phyloP scores from a whole-genome alignment of 2,797 vertebrate species.

The Protonibea diacanthus region DNA sequence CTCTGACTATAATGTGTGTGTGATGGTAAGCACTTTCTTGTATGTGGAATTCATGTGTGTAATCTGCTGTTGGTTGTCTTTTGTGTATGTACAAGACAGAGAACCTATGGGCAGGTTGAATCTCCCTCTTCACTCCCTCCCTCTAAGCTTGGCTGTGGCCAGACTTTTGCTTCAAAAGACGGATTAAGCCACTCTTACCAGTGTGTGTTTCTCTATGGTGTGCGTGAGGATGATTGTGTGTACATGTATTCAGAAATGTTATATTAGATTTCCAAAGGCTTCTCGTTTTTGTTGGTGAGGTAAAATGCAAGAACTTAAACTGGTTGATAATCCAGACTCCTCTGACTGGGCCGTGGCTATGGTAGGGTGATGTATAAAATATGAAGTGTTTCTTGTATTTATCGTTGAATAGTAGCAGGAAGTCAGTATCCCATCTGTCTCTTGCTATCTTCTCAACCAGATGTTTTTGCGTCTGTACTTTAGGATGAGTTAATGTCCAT shows the following conservation, averaged over 20 bases:
- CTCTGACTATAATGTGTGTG: background rate
- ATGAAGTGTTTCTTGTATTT: background rate
- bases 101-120: background rate
- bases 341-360: background rate
- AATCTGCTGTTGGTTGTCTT: background rate
- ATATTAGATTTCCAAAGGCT: conserved; percentile 1
- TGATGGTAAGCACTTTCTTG: background rate
- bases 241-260: background rate
- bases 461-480: background rate
- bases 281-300: background rate
- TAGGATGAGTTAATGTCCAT: background rate
- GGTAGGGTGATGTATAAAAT: background rate
- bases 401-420: background rate
- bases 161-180: conserved; percentile 31
- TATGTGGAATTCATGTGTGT: background rate
- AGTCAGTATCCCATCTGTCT: background rate
- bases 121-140: conserved; percentile 22
- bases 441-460: conserved; percentile 1
- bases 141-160: background rate
- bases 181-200: background rate
- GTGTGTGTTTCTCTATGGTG: background rate
- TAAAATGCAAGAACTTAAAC: conserved; percentile 2
- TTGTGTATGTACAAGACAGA: background rate
- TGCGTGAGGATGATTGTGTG: background rate
- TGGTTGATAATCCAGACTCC: background rate